Evolutionary conservation across 2,113 vertebrate species (phyloP).

Genomic region (Delphinus delphis): DNA sequence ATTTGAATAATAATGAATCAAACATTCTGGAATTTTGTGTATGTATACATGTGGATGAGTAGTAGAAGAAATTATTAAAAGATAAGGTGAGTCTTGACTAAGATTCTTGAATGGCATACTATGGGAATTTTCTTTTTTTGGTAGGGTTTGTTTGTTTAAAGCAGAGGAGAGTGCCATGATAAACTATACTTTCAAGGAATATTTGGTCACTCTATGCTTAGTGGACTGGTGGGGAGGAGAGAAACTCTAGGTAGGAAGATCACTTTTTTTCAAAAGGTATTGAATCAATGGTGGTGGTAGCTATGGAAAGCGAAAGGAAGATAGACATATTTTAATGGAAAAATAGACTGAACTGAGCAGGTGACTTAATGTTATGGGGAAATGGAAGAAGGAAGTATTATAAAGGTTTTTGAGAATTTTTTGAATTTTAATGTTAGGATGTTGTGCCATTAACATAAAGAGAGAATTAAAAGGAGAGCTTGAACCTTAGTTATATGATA

Average conservation of each 20-base stretch:
- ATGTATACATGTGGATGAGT: neutral
- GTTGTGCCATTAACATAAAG: neutral
- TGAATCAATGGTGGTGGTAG: neutral
- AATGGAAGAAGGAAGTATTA: neutral
- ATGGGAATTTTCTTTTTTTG: neutral
- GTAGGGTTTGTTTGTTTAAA: conserved; percentile 9
- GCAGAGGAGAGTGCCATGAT: neutral
- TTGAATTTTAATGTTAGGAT: neutral
- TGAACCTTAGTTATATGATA: neutral
- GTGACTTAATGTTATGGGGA: neutral
- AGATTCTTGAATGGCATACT: neutral
- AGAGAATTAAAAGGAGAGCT: neutral
- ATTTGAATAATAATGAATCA: neutral
- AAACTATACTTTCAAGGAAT: neutral
- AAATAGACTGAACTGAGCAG: neutral
- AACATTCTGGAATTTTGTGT: neutral
- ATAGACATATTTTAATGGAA: neutral
- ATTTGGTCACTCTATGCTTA: neutral
- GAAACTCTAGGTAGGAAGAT: neutral
- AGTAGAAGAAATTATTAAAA: neutral
- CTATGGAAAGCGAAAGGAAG: neutral
- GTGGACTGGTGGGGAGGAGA: neutral
- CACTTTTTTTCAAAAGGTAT: neutral
- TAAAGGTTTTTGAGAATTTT: neutral
- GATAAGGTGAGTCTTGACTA: neutral